Evolutionary conservation across 2,113 vertebrate species (phyloP), one percentile per base, ranked within the genome.

Genomic region (Calcarius ornatus): DNA sequence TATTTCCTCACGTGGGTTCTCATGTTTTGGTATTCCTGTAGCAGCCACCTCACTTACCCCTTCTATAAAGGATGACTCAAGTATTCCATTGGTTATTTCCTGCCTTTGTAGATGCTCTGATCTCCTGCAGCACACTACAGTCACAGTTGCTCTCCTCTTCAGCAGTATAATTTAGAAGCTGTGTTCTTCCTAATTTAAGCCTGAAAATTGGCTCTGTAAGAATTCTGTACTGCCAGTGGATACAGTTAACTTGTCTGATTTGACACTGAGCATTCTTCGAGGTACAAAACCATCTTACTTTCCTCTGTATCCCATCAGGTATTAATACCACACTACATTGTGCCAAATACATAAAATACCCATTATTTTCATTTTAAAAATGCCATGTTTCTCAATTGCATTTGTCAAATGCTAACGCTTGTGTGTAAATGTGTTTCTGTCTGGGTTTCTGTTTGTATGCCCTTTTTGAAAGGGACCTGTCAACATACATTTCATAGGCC

Each of bases 51-150:
- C 63, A 12, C 45, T 69, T 61, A 59, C 28, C 76, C 68, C 5
- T 61, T 40, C 82, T 83, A 16, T 37, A 64, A 61, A 90, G 76
- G 50, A 53, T 92, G 82, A 94, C 80, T 88, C 82, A 95, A 92
- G 38, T 73, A 92, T 73, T 95, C 91, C 91, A 77, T 81, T 21
- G 72, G 68, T 47, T 88, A 72, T 21, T 95, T 92, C 80, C 91
- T 92, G 80, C 59, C 80, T 84, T 38, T 86, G 86, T 57, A 86
- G 68, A 77, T 56, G 81, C 64, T 77, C 73, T 90, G 64, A 81
- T 85, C 81, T 89, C 63, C n/a, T 54, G 71, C 50, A 68, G 60
- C 88, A 87, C 37, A 10, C 56, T 15, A 30, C 7, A 51, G 66
- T 35, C 68, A 79, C 0, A 3, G 63, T 8, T 57, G 59, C 40